These are phyloP conservation scores for Crotalus horridus DNA, from an alignment of 2,113 vertebrate genomes.

Conservation along the genomic window DNA sequence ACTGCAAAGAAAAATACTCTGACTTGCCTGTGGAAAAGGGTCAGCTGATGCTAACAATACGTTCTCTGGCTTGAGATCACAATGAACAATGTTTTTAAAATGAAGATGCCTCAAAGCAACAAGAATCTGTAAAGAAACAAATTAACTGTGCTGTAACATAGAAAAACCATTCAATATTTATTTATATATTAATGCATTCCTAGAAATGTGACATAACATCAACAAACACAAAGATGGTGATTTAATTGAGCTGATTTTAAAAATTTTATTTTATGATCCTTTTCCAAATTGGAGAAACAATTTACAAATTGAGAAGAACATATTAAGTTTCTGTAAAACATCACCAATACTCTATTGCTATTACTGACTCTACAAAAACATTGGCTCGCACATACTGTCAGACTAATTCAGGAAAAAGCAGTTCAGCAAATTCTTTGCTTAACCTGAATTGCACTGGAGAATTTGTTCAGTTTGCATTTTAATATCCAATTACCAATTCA, in stretches of 20 bases:
- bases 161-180: not conserved
- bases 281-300: not conserved
- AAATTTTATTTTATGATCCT: not conserved
- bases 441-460: not conserved
- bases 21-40: slow-evolving; percentile 90
- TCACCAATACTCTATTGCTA: not conserved
- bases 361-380: not conserved
- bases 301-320: not conserved
- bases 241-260: not conserved
- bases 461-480: not conserved
- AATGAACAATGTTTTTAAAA: slow-evolving; percentile 99
- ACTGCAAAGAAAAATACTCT: slow-evolving; percentile 10
- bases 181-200: slow-evolving; percentile 7
- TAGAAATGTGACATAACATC: not conserved
- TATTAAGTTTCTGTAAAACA: not conserved
- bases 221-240: not conserved
- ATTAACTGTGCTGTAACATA: slow-evolving; percentile 11
- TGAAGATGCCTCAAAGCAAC: slow-evolving; percentile 95
- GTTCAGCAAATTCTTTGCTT: not conserved
- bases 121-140: slow-evolving; percentile 80
- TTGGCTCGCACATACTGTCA: not conserved
- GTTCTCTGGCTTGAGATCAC: slow-evolving; percentile 97
- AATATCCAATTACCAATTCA: not conserved
- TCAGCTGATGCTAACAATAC: slow-evolving; percentile 92
- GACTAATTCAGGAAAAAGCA: not conserved